These are phyloP conservation scores for Bilobella aurantiaca DNA, from an alignment of 1,140 invertebrate genomes.

Conservation along the genomic window DNA sequence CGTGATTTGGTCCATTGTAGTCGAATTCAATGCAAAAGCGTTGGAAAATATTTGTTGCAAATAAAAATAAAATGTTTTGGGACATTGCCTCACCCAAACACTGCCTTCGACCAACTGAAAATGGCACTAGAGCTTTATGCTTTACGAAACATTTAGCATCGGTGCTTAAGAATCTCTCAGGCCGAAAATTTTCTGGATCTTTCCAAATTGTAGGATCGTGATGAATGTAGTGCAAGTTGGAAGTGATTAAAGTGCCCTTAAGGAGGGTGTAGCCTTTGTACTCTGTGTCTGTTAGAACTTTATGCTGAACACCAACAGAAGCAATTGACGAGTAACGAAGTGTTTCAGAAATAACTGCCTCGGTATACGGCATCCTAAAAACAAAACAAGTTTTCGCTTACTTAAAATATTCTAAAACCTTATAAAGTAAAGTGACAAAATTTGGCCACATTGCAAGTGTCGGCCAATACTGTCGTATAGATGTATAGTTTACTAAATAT, in stretches of 20 bases:
- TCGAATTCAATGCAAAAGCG: too few relatives aligned
- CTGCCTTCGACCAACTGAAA: constrained; percentile 23
- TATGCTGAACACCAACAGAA: constrained; percentile 12
- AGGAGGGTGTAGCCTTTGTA: constrained; percentile 38
- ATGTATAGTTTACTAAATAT: too few relatives aligned
- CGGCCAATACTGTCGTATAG: too few relatives aligned
- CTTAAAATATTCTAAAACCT: too few relatives aligned
- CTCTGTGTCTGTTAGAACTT: constrained; percentile 20
- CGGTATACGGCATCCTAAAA: constrained; percentile 61
- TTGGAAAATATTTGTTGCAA: constrained; percentile 40
- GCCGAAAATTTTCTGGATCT: constrained; percentile 41
- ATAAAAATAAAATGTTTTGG: constrained; percentile 41
- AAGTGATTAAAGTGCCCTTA: constrained; percentile 37
- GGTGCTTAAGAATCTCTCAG: constrained; percentile 42
- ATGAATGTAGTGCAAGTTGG: constrained; percentile 41
- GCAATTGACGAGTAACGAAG: constrained; percentile 7
- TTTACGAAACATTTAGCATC: neutral
- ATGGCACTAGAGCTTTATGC: constrained; percentile 7
- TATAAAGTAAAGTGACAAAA: too few relatives aligned
- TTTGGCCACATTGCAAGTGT: too few relatives aligned
- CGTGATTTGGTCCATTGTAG: too few relatives aligned
- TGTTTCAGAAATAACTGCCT: constrained; percentile 2
- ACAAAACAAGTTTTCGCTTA: too few relatives aligned
- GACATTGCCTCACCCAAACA: constrained; percentile 42
- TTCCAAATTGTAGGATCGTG: constrained; percentile 41